Conservation (phyloP, 2,113 vertebrate species). For the Geococcyx californianus region DNA sequence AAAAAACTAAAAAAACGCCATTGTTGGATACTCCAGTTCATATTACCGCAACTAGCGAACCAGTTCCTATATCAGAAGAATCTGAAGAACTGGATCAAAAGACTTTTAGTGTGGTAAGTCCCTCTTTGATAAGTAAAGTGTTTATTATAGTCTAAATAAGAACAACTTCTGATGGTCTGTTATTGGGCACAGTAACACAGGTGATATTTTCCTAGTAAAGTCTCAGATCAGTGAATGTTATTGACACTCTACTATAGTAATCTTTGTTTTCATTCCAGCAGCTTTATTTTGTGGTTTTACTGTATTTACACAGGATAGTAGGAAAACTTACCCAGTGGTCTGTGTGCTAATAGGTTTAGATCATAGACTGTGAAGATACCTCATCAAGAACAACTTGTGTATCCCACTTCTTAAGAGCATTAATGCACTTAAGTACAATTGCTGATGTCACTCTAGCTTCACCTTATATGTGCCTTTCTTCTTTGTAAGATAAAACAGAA, state of each 20-base stretch:
- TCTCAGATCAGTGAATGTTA: background rate
- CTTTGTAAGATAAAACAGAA: background rate
- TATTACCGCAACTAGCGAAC: conserved; percentile 87
- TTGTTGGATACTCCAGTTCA: conserved; percentile 84
- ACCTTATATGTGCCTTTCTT: background rate
- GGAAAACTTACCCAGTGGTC: background rate
- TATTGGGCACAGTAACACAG: background rate
- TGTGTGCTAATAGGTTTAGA: background rate
- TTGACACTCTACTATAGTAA: background rate
- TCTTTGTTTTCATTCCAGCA: background rate
- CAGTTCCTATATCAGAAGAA: conserved; percentile 87
- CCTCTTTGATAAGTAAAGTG: background rate
- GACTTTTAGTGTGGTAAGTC: conserved; percentile 95
- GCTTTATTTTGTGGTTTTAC: background rate
- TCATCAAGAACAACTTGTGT: background rate
- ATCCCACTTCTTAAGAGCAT: background rate
- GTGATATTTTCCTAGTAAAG: background rate
- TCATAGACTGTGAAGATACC: background rate
- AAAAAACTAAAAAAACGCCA: conserved; percentile 83
- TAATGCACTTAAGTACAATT: background rate
- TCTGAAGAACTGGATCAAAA: conserved; percentile 97
- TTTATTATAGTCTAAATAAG: background rate
- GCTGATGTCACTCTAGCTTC: background rate
- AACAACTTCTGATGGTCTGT: background rate
- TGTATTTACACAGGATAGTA: background rate